Conservation (phyloP, 2,113 vertebrate genomes). For the Mesitornis unicolor region DNA sequence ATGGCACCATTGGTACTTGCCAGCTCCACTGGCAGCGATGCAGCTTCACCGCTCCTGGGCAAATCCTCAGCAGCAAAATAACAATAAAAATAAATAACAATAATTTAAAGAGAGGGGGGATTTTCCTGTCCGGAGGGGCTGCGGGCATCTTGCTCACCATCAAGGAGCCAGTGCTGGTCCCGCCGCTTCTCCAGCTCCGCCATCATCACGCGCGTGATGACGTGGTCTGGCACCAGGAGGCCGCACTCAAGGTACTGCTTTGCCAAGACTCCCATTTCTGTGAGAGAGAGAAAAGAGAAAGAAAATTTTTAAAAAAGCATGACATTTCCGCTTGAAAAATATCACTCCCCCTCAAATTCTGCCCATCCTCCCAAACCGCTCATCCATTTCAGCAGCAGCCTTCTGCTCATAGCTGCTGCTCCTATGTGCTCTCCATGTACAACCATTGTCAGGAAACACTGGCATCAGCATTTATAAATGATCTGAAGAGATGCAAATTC, state of each 20-base stretch:
- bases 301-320: not conserved
- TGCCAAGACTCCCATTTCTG: constrained; percentile 85
- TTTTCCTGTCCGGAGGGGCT: not conserved
- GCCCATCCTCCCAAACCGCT: not conserved
- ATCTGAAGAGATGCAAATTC: not conserved
- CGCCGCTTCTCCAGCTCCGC: constrained; percentile 81
- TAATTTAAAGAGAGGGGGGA: not conserved
- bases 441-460: not conserved
- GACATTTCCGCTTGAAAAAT: not conserved
- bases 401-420: not conserved
- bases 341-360: not conserved
- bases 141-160: constrained; percentile 73
- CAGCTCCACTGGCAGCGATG: not conserved
- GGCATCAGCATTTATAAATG: rapidly evolving
- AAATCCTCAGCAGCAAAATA: not conserved
- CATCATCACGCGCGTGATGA: constrained; percentile 88
- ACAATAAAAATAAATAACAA: too few relatives aligned
- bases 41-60: not conserved
- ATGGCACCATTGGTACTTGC: not conserved
- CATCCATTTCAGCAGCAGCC: not conserved
- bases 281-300: not conserved
- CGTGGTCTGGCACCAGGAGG: constrained; percentile 89
- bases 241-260: constrained; percentile 85
- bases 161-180: constrained; percentile 86
- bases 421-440: rapidly evolving